phyloP scores from a whole-genome alignment of 1,140 invertebrate genomes.

The Tetramorium simillimum region DNA sequence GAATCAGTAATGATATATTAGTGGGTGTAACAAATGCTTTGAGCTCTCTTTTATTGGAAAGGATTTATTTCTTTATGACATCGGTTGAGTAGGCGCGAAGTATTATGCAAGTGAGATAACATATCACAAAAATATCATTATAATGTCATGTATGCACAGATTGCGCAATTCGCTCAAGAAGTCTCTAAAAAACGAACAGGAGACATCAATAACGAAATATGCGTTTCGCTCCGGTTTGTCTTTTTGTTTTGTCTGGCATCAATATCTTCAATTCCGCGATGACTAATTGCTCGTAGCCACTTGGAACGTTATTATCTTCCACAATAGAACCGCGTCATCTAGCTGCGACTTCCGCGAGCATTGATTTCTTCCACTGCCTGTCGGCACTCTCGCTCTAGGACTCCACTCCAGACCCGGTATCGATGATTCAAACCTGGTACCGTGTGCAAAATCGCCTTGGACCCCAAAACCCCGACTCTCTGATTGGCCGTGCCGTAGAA shows the following conservation, averaged over 20 bases:
- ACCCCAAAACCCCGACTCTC: conserved; percentile 89
- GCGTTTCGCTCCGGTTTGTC: neutral
- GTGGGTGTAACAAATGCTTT: neutral
- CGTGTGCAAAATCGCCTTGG: conserved; percentile 91
- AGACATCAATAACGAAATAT: neutral
- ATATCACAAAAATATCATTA: conserved; percentile 5
- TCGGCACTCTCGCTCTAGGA: conserved; percentile 78
- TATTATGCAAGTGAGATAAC: conserved; percentile 18
- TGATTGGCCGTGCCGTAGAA: conserved; percentile 90
- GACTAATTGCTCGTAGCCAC: neutral
- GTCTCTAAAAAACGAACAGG: neutral
- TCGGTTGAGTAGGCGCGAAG: too few relatives aligned
- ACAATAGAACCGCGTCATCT: neutral
- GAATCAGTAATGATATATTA: neutral
- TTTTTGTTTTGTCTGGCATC: neutral
- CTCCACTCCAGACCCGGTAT: conserved; percentile 91
- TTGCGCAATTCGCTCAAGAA: neutral
- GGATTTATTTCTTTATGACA: conserved; percentile 23
- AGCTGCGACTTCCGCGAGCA: conserved; percentile 10
- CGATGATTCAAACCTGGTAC: conserved; percentile 95
- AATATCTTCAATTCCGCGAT: neutral
- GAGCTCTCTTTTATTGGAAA: neutral
- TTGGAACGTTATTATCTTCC: conserved; percentile 25
- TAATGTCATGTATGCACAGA: neutral
- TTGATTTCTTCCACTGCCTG: conserved; percentile 28